Base-by-base conservation (phyloP, 2,113 vertebrate species). In the Nesospiza acunhae region DNA sequence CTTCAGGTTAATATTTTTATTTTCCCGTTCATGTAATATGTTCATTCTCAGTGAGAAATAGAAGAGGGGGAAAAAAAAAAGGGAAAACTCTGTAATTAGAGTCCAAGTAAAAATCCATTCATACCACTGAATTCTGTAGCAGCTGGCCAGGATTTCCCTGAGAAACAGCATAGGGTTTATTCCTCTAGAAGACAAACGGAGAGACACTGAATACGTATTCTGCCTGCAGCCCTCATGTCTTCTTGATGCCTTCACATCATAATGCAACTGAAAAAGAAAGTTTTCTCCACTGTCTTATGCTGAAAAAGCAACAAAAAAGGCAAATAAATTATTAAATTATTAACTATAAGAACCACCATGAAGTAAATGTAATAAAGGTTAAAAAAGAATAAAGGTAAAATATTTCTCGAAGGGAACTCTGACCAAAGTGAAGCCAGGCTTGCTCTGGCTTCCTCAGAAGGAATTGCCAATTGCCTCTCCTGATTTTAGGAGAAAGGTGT, bases 141-240 rank as follows among this genome's bases (percentile, higher is more conserved):
- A 93, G 10, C 28, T 42, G 80, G 18, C 15, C 74, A 58, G 47
- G n/a, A 15, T 75, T 73, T 91, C 55, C 33, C 42, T 55, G 15
- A 75, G 41, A 75, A 95, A 26, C 2, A 69, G 9, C 8, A 8
- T 56, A 31, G 33, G 8, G 27, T 68, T 96, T 75, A 42, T 59
- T 82, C 52, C 56, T 95, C n/a, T 90, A 59, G 41, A 55, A 85
- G 60, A 31, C n/a, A 86, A 91, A 24, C 73, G 44, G 21, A 50
- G 79, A 70, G 37, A 93, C 81, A 79, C 35, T 95, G 74, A 76
- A 93, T 59, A 56, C 33, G 70, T 77, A 44, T 66, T 93, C 28
- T 94, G 82, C 81, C 89, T 90, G 83, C 87, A 86, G 82, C 92
- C 77, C 42, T 82, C 31, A 60, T 49, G 18, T 82, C 31, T 79